phyloP scores from a whole-genome alignment of 2,888 invertebrate species.

The Eupithecia vulgata region DNA sequence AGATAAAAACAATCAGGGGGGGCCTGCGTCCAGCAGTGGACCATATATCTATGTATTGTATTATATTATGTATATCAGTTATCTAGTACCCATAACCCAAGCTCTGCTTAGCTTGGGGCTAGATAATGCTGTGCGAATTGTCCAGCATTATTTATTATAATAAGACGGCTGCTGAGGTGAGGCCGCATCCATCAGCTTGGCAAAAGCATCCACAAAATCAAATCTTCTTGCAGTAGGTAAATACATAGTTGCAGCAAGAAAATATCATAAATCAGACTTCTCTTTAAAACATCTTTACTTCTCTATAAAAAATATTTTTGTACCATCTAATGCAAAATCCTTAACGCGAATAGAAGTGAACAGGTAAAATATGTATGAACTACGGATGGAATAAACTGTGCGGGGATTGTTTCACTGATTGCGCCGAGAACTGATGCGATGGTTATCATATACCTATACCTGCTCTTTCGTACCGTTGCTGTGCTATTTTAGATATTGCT shows the following conservation, averaged over 20 bases:
- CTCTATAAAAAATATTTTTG: too few relatives aligned
- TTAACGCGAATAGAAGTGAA: conserved; percentile 40
- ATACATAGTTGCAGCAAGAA: background rate
- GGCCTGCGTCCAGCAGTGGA: too few relatives aligned
- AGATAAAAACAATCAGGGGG: too few relatives aligned
- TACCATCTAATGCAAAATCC: conserved; percentile 41
- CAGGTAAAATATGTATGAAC: conserved; percentile 61
- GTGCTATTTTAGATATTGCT: background rate
- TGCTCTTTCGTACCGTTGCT: background rate
- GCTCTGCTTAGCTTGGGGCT: too few relatives aligned
- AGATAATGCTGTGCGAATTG: too few relatives aligned
- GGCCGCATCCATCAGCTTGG: background rate
- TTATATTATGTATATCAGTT: too few relatives aligned
- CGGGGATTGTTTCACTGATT: conserved; percentile 57
- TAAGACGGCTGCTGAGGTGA: too few relatives aligned
- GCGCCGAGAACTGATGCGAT: conserved; percentile 32
- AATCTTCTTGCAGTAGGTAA: too few relatives aligned
- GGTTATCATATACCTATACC: background rate
- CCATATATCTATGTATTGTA: too few relatives aligned
- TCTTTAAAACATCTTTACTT: background rate
- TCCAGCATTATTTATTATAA: too few relatives aligned
- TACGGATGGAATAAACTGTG: conserved; percentile 56
- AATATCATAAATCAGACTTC: background rate
- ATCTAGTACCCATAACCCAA: too few relatives aligned
- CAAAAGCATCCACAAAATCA: background rate